These are phyloP conservation scores for Fregata magnificens DNA, from an alignment of 2,113 vertebrate species.

Conservation along the genomic window DNA sequence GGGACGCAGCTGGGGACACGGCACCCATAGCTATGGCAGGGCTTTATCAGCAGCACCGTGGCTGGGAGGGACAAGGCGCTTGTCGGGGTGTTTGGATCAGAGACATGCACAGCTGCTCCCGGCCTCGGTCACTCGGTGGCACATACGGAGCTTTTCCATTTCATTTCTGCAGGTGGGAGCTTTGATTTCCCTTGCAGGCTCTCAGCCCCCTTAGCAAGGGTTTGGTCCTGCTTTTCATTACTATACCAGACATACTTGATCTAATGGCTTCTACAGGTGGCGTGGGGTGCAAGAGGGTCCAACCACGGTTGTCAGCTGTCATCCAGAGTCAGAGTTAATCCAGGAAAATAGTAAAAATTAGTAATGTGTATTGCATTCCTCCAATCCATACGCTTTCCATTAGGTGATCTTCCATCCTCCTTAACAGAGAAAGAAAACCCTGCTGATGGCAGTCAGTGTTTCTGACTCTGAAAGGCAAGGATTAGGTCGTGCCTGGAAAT, in stretches of 20 bases:
- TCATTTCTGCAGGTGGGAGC: constrained; percentile 25
- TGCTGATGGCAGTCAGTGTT: not conserved
- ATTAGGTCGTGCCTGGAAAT: constrained; percentile 47
- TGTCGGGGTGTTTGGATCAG: not conserved
- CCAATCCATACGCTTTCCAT: constrained; percentile 68
- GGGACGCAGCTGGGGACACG: not conserved
- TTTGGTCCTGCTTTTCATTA: constrained; percentile 18
- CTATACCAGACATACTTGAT: not conserved
- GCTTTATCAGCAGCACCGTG: not conserved
- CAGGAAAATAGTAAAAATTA: constrained; percentile 66
- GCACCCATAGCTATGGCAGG: not conserved
- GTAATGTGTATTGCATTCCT: constrained; percentile 63
- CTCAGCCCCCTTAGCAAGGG: not conserved
- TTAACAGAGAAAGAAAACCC: not conserved
- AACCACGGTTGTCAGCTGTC: constrained; percentile 34
- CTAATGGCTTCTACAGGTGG: constrained; percentile 64
- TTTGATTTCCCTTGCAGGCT: not conserved
- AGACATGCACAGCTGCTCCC: not conserved
- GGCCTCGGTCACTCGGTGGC: not conserved
- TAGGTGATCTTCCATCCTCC: constrained; percentile 36
- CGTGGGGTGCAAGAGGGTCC: not conserved
- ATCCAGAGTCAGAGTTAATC: constrained; percentile 69
- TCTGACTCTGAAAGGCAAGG: constrained; percentile 21
- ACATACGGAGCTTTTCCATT: not conserved
- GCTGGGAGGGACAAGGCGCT: accelerated